A percentile compares a stretch with the other conserved stretches of the same genome.
Conservation (phyloP, 1,140 invertebrate genomes). For the Atta colombica region DNA sequence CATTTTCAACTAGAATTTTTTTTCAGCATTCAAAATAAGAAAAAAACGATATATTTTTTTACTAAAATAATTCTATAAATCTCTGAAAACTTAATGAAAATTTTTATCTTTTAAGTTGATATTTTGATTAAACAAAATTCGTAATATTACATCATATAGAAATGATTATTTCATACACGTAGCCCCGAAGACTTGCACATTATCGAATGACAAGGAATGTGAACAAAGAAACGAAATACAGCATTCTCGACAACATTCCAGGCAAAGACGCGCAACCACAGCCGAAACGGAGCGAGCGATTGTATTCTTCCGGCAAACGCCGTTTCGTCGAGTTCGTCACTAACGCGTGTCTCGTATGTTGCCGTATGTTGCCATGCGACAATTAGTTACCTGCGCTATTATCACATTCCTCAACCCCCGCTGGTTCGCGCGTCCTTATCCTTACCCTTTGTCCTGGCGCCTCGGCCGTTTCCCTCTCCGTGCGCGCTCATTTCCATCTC, state of each 20-base stretch:
- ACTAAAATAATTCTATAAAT: conserved; percentile 12
- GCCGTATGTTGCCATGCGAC: conserved; percentile 72
- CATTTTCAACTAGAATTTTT: no score
- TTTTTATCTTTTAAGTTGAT: neutral
- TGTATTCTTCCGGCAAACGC: conserved; percentile 32
- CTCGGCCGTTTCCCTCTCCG: conserved; percentile 36
- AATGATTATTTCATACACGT: neutral
- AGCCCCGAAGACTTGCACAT: neutral
- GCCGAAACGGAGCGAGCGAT: neutral
- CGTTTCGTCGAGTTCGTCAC: conserved; percentile 4
- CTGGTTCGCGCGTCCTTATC: conserved; percentile 46
- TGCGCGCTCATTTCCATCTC: conserved; percentile 71
- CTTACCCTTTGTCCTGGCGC: conserved; percentile 70
- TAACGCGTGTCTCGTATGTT: conserved; percentile 63
- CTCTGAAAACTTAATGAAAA: neutral
- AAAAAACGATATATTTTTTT: neutral
- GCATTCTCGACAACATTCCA: neutral
- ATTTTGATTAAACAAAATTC: neutral
- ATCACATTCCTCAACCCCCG: conserved; percentile 58
- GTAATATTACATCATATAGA: neutral
- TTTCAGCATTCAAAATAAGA: neutral
- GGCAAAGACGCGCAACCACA: neutral
- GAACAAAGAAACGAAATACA: conserved; percentile 7
- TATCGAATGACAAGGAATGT: conserved; percentile 1
- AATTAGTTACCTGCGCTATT: conserved; percentile 80